phyloP scores from a whole-genome alignment of 2,888 invertebrate genomes.

The Subacronicta megacephala region DNA sequence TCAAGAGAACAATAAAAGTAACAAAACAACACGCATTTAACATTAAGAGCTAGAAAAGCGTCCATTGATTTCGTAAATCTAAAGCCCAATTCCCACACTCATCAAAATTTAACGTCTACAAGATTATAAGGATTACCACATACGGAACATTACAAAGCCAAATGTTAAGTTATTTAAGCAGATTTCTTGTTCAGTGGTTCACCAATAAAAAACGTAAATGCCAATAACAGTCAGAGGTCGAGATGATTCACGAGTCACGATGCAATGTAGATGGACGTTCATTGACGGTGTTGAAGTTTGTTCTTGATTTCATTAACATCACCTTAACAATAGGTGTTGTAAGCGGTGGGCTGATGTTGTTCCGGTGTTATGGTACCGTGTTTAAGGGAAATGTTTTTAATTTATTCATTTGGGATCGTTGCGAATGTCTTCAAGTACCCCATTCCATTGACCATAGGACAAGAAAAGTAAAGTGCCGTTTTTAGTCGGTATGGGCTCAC shows the following conservation, averaged over 20 bases:
- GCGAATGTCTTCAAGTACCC: too few species aligned
- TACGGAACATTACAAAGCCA: slow-evolving; percentile 31
- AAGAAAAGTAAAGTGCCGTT: too few species aligned
- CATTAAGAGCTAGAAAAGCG: not conserved
- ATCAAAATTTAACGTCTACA: slow-evolving; percentile 27
- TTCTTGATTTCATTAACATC: slow-evolving; percentile 53
- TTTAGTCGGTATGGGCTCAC: too few species aligned
- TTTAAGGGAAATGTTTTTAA: slow-evolving; percentile 35
- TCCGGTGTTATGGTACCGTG: slow-evolving; percentile 48
- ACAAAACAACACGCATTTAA: not conserved
- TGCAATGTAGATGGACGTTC: slow-evolving; percentile 26
- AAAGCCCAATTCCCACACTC: slow-evolving; percentile 47
- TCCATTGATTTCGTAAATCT: slow-evolving; percentile 20
- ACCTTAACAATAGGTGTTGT: slow-evolving; percentile 22
- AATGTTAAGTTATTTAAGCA: slow-evolving; percentile 47
- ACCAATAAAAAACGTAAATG: slow-evolving; percentile 54
- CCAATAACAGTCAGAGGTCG: slow-evolving; percentile 38
- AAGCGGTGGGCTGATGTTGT: slow-evolving; percentile 24
- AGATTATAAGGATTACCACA: slow-evolving; percentile 38
- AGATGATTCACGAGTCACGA: slow-evolving; percentile 50
- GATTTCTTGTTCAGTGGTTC: slow-evolving; percentile 31
- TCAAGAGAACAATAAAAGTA: not conserved
- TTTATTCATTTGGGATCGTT: slow-evolving; percentile 10
- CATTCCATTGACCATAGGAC: too few species aligned
- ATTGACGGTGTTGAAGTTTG: slow-evolving; percentile 19